phyloP scores from a whole-genome alignment of 2,797 vertebrate genomes.

The Phrynocephalus guinanensis region DNA sequence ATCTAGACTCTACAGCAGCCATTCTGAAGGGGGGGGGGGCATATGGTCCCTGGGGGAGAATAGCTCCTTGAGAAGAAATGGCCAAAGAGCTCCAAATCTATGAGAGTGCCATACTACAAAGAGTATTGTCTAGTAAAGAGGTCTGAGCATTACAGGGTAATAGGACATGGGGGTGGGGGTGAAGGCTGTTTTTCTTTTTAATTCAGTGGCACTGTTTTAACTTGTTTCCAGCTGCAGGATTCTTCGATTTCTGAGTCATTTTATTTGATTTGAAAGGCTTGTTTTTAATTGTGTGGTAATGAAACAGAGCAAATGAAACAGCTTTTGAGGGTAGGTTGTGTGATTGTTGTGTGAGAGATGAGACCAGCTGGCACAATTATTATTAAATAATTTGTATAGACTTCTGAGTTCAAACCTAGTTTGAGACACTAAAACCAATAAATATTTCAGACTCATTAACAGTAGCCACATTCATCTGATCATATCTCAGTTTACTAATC shows the following conservation, averaged over 20 bases:
- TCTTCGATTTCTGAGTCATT: conserved; percentile 68
- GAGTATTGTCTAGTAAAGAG: conserved; percentile 4
- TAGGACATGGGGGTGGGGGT: background rate
- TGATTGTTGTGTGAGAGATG: conserved; percentile 68
- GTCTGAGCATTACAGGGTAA: background rate
- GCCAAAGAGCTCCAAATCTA: background rate
- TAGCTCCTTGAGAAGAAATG: background rate
- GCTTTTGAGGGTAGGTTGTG: conserved; percentile 75
- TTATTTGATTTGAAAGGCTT: conserved; percentile 42
- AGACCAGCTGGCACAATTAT: conserved; percentile 65
- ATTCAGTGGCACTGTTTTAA: conserved; percentile 42
- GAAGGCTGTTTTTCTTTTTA: conserved; percentile 19
- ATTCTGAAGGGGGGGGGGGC: too few relatives aligned
- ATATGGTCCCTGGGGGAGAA: too few relatives aligned
- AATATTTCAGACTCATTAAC: conserved; percentile 60
- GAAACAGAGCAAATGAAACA: conserved; percentile 76
- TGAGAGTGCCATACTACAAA: background rate
- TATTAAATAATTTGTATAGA: conserved; percentile 70
- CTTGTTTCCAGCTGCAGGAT: conserved; percentile 57
- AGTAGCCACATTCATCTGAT: conserved; percentile 34
- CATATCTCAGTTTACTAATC: background rate
- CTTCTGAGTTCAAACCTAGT: conserved; percentile 59
- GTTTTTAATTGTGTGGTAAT: conserved; percentile 70
- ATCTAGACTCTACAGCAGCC: too few relatives aligned
- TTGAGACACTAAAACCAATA: conserved; percentile 68